phyloP scores from a whole-genome alignment of 2,888 invertebrate genomes.

The Clitarchus hookeri region DNA sequence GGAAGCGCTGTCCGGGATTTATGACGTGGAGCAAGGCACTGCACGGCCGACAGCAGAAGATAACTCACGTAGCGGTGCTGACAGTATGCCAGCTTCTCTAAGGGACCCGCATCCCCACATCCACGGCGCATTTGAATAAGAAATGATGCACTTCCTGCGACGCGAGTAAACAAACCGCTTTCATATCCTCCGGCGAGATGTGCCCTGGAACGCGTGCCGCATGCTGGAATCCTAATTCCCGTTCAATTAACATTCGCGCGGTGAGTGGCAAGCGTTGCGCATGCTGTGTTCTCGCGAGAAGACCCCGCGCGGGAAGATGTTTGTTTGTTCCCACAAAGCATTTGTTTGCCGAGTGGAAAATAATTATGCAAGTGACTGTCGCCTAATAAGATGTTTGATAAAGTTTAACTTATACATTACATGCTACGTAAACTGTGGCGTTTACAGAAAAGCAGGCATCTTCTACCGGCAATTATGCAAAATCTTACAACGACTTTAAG shows the following conservation, averaged over 20 bases:
- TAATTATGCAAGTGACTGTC: too few relatives aligned
- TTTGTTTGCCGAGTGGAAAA: too few relatives aligned
- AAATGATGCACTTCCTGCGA: conserved; percentile 10
- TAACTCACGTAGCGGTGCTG: background rate
- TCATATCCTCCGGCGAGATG: conserved; percentile 10
- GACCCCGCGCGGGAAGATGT: background rate
- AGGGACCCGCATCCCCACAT: background rate
- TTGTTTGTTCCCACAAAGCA: too few relatives aligned
- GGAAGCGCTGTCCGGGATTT: too few relatives aligned
- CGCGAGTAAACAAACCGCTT: background rate
- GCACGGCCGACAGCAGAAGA: background rate
- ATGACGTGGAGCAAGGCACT: background rate
- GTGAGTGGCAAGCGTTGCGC: background rate
- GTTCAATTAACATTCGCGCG: background rate
- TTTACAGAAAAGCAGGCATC: too few relatives aligned
- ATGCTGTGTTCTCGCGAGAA: background rate
- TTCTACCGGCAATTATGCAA: too few relatives aligned
- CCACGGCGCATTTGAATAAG: conserved; percentile 1
- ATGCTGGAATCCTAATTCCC: background rate
- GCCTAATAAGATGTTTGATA: too few relatives aligned
- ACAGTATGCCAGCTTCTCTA: too few relatives aligned
- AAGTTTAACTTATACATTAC: too few relatives aligned
- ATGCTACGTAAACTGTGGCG: too few relatives aligned
- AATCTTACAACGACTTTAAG: too few relatives aligned
- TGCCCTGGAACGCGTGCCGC: background rate